Base-by-base conservation (phyloP, 2,888 invertebrate species). In the Xanthorhoe designata region DNA sequence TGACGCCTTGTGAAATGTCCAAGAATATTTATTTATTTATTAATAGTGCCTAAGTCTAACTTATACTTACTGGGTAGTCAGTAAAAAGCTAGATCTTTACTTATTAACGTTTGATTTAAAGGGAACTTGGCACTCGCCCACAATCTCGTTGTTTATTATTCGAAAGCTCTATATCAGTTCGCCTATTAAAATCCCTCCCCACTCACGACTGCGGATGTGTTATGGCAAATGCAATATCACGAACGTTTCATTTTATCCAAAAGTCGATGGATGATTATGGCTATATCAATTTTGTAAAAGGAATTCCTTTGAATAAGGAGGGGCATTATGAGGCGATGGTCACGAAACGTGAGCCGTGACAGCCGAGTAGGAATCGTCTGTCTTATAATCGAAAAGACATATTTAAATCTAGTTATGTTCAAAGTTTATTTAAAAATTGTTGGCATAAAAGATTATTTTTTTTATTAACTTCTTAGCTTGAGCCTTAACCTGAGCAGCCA, bases 121-220 rank as follows among this genome's bases (percentile, higher is more conserved):
- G 35, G 35, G 45, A 35, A 51, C 38, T 51, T 51, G 19, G 58
- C 38, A 52, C 60, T 45, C 42, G 35, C 50, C 10, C 24, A 18
- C 57, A 35, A 65, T 66, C 51, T 61, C 49, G 17, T 51, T 59
- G 62, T 57, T 58, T 52, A 62, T 55, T 60, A 67, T 61, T 64
- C 67, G 42, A 32, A 49, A 56, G 49, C 32, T 50, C 57, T 64
- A 66, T 66, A 67, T 55, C 64, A 61, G 66, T 52, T 59, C 35
- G 68, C 64, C 70, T 66, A 72, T 74, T 74, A 74, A 69, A 72
- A 69, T 64, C 69, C 69, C 61, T 69, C 69, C 68, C 54, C 24
- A 55, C 66, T 69, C 74, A 74, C 74, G 74, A 74, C 72, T 69
- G 35, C 65, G 71, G 66, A 71, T 69, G 66, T 63, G 56, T 69